Base-by-base conservation (phyloP, 2,797 vertebrate species). In the Gila robusta region DNA sequence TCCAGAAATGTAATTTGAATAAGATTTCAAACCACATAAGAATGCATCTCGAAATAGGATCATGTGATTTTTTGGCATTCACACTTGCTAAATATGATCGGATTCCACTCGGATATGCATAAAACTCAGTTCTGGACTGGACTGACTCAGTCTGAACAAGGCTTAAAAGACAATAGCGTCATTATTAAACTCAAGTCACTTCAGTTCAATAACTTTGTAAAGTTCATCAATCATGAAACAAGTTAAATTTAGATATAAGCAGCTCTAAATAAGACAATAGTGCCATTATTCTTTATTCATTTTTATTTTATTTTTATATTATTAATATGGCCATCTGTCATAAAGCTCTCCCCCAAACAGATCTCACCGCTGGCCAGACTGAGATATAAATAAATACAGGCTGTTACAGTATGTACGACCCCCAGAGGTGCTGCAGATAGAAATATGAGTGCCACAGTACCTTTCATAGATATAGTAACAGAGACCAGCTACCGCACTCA, bases 361-460 rank as follows among this genome's bases (percentile, higher is more conserved):
- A 41, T 56, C 21, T 49, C 44, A 82, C 7, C 64, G 73, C 76
- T 77, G 59, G 26, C 28, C 66, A n/a, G 44, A 19, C 1, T 32
- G 32, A 71, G 23, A 56, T 56, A 70, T 74, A 23, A 64, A 82
- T 74, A 1, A 54, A 62, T 17, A 10, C 10, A 28, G 12, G 19
- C 47, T 83, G 21, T 79, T 59, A 72, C 39, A 44, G 37, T 78
- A 62, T 62, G 52, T 21, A 66, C 19, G 67, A 64, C 81, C 69
- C 67, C 69, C 66, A 73, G 79, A 79, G 81, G 49, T 32, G 23
- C 37, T 26, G 28, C 47, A 56, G 23, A 19, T 12, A 21, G 21
- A 79, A 79, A 64, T 41, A 44, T 19, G 37, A 28, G n/a, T 28
- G 41, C 59, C 32, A 26, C 28, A 81, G 28, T 49, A 21, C 32